Evolutionary conservation across 2,113 vertebrate genomes (phyloP).

Genomic region (Dolichallabes microphthalmus): DNA sequence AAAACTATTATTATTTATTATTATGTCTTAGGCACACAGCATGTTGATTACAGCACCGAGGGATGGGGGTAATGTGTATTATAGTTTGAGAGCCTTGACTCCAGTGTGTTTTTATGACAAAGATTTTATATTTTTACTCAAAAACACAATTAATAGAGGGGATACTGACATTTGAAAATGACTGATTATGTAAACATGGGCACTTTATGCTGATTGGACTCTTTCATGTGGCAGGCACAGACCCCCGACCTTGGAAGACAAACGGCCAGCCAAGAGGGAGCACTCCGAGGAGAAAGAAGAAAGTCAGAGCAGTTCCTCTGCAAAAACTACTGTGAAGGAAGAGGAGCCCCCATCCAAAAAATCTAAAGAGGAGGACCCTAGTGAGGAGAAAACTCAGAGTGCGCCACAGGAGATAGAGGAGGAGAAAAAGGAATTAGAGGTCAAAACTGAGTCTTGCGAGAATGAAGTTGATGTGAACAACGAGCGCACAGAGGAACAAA

Average conservation of each 20-base stretch:
- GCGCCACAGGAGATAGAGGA: not conserved
- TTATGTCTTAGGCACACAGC: too few relatives aligned
- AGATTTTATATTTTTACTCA: too few relatives aligned
- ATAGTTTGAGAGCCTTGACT: too few relatives aligned
- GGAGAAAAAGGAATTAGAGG: not conserved
- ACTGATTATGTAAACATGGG: not conserved
- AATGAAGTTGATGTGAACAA: conserved; percentile 9
- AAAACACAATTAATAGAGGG: too few relatives aligned
- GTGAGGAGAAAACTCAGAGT: not conserved
- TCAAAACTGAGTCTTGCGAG: not conserved
- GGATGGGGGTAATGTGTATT: too few relatives aligned
- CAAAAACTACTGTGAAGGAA: conserved; percentile 30
- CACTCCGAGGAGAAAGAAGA: conserved; percentile 48
- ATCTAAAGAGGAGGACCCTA: conserved; percentile 44
- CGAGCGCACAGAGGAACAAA: conserved; percentile 3
- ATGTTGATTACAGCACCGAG: too few relatives aligned
- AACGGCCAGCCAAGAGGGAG: conserved; percentile 58
- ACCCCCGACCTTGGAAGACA: conserved; percentile 48
- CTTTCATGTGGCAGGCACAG: conserved; percentile 56
- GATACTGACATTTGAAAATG: too few relatives aligned
- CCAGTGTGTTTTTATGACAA: too few relatives aligned
- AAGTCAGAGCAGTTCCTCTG: conserved; percentile 16
- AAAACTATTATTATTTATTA: too few relatives aligned
- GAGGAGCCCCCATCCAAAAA: conserved; percentile 71
- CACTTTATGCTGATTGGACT: not conserved